phyloP scores from a whole-genome alignment of 2,113 vertebrate genomes.

The Callospermophilus lateralis region DNA sequence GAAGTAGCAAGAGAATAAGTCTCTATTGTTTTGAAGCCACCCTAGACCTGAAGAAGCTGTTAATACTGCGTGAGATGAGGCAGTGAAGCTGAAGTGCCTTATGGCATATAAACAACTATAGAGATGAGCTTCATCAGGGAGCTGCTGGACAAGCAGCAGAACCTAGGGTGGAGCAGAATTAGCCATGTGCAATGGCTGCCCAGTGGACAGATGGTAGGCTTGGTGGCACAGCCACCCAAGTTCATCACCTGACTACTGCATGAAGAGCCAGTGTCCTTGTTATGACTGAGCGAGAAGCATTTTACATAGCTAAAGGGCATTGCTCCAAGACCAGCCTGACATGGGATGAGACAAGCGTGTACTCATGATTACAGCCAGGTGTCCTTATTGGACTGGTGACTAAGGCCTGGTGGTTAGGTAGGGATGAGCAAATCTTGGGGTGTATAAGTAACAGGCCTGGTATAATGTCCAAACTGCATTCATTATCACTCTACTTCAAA shows the following conservation, averaged over 20 bases:
- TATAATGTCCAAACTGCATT: neutral
- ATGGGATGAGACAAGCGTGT: constrained; percentile 91
- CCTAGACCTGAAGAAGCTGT: constrained; percentile 87
- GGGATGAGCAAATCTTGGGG: neutral
- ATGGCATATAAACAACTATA: constrained; percentile 88
- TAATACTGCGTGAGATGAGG: constrained; percentile 88
- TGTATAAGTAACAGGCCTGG: neutral
- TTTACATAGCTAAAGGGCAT: constrained; percentile 93
- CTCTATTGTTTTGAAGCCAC: neutral
- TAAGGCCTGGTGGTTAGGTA: neutral
- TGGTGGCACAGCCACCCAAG: constrained; percentile 90
- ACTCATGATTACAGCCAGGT: constrained; percentile 92
- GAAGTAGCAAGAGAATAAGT: neutral
- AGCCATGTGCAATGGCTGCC: constrained; percentile 91
- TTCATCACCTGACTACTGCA: constrained; percentile 87
- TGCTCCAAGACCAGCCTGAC: constrained; percentile 90
- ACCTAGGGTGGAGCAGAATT: constrained; percentile 92
- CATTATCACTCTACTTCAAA: neutral
- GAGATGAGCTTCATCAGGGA: constrained; percentile 93
- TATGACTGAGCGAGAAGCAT: constrained; percentile 91
- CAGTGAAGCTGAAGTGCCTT: constrained; percentile 87
- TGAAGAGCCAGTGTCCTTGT: constrained; percentile 90
- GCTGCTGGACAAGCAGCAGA: constrained; percentile 89
- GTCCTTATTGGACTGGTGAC: constrained; percentile 78
- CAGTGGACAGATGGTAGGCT: constrained; percentile 88